Percentiles rank a stretch among this genome's conserved stretches.
These are phyloP conservation scores for Heterodera schachtii DNA, from an alignment of 1,140 invertebrate genomes.

Conservation along the genomic window DNA sequence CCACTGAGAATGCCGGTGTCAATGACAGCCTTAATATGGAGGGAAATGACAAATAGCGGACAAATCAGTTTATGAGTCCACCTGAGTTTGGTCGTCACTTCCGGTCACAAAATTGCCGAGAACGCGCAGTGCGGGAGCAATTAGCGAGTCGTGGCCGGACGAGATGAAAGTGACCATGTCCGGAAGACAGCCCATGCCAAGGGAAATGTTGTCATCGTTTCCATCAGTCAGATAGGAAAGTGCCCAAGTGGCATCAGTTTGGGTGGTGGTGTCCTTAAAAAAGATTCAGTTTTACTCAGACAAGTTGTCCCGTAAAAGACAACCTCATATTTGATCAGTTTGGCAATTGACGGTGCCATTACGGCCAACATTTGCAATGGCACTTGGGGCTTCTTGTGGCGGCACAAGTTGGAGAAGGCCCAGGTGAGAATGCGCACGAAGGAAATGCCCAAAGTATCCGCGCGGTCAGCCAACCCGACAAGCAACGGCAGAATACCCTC, in stretches of 20 bases:
- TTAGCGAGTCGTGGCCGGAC: constrained; percentile 25
- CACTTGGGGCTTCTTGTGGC: constrained; percentile 47
- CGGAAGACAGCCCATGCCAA: constrained; percentile 14
- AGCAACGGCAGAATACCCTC: constrained; percentile 21
- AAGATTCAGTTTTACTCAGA: no score
- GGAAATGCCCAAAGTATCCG: background rate
- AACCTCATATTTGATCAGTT: constrained; percentile 28
- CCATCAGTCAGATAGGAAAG: constrained; percentile 52
- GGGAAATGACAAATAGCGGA: background rate
- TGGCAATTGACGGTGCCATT: constrained; percentile 29
- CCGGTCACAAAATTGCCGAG: constrained; percentile 51
- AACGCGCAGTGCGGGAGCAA: constrained; percentile 44
- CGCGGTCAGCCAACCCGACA: background rate
- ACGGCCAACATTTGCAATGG: constrained; percentile 11
- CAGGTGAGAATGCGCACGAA: constrained; percentile 47
- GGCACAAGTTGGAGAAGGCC: constrained; percentile 44
- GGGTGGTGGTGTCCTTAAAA: constrained; percentile 21
- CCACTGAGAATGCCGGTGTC: constrained; percentile 38
- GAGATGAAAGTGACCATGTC: constrained; percentile 27
- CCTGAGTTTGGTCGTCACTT: constrained; percentile 37
- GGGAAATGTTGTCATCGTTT: constrained; percentile 40
- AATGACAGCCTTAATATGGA: constrained; percentile 42
- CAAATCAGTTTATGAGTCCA: background rate
- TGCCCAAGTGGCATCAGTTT: constrained; percentile 44
- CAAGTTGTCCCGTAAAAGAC: no score